A percentile compares a stretch with the other conserved stretches of the same genome.
Evolutionary conservation across 1,140 invertebrate species (phyloP).

Genomic region (Drosophila tristis): DNA sequence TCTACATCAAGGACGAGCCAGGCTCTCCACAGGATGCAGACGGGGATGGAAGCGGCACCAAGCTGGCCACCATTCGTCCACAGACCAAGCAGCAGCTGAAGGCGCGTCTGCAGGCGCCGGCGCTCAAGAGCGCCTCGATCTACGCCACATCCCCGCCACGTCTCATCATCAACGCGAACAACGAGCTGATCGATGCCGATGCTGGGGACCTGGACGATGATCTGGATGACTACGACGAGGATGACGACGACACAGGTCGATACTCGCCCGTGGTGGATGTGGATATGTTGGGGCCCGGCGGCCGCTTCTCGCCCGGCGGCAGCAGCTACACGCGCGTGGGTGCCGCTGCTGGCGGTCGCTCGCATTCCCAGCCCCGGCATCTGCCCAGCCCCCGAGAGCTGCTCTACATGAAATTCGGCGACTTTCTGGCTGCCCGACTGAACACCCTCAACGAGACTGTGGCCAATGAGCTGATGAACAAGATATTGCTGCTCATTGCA

Average conservation of each 20-base stretch:
- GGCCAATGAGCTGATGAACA: constrained; percentile 82
- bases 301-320: constrained; percentile 39
- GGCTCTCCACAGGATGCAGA: constrained; percentile 44
- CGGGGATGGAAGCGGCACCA: constrained; percentile 30
- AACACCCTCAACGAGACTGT: constrained; percentile 74
- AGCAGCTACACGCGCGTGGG: constrained; percentile 54
- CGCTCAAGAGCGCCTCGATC: constrained; percentile 13
- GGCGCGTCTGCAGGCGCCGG: constrained; percentile 41
- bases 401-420: constrained; percentile 78
- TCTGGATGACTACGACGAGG: constrained; percentile 59
- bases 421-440: constrained; percentile 77
- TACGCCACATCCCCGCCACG: constrained; percentile 62
- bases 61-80: constrained; percentile 60
- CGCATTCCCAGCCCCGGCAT: constrained; percentile 15
- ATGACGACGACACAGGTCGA: constrained; percentile 32
- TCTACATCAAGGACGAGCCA: constrained; percentile 80
- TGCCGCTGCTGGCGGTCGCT: constrained; percentile 6
- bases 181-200: constrained; percentile 68
- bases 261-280: constrained; percentile 47
- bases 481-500: constrained; percentile 73
- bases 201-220: constrained; percentile 58
- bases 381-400: constrained; percentile 60
- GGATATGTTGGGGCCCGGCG: constrained; percentile 51
- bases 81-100: constrained; percentile 69
- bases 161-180: constrained; percentile 69